phyloP scores from a whole-genome alignment of 2,113 vertebrate genomes.

The Scophthalmus maximus region DNA sequence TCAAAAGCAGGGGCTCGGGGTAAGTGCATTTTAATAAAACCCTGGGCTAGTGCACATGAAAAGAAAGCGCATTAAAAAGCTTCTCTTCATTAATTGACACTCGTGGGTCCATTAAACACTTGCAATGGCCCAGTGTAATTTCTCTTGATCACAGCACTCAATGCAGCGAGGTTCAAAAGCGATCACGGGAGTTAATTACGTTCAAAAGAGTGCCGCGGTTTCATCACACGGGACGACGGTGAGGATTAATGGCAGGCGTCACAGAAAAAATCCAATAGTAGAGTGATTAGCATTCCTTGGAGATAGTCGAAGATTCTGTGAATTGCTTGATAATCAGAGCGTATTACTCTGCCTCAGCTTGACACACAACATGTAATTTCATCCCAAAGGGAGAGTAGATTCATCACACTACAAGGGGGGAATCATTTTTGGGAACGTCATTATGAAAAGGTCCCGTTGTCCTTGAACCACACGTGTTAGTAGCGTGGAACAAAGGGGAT shows the following conservation, averaged over 20 bases:
- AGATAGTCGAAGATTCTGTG: conserved; percentile 55
- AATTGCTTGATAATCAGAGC: conserved; percentile 67
- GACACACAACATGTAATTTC: conserved; percentile 70
- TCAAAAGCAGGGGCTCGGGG: conserved; percentile 36
- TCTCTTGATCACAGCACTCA: conserved; percentile 68
- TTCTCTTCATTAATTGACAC: conserved; percentile 74
- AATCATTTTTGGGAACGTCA: conserved; percentile 39
- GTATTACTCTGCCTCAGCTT: conserved; percentile 49
- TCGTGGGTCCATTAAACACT: conserved; percentile 75
- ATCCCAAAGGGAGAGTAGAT: conserved; percentile 54
- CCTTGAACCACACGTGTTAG: conserved; percentile 44
- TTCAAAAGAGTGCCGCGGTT: conserved; percentile 68
- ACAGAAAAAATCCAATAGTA: conserved; percentile 71
- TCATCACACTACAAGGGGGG: conserved; percentile 34
- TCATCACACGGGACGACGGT: conserved; percentile 53
- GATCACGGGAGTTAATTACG: conserved; percentile 77
- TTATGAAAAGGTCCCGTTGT: conserved; percentile 40
- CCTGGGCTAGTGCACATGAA: conserved; percentile 65
- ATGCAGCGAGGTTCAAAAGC: conserved; percentile 67
- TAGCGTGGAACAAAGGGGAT: not conserved
- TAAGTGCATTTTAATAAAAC: conserved; percentile 70
- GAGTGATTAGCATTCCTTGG: conserved; percentile 73
- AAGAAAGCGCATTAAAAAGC: conserved; percentile 67
- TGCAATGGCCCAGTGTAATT: conserved; percentile 54
- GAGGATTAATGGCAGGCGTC: conserved; percentile 78